These are phyloP conservation scores for Meteorus cinctellus DNA, from an alignment of 2,888 invertebrate species.

Conservation along the genomic window DNA sequence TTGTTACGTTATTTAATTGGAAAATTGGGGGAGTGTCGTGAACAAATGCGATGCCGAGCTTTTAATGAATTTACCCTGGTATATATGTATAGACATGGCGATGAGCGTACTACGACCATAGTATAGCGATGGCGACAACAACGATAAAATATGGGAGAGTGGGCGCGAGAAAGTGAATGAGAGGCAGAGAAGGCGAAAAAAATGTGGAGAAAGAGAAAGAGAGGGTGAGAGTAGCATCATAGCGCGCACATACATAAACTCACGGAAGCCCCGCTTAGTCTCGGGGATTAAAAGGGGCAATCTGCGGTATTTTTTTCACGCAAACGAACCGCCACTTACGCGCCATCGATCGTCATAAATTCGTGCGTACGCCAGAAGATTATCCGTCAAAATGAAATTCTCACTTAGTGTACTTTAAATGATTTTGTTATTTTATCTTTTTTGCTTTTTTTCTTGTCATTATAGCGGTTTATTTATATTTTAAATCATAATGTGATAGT, in stretches of 20 bases:
- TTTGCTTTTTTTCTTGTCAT: neutral
- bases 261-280: conserved; percentile 43
- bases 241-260: conserved; percentile 44
- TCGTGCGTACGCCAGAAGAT: conserved; percentile 56
- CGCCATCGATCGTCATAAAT: conserved; percentile 71
- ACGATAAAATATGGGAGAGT: neutral
- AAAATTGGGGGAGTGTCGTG: conserved; percentile 60
- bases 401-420: neutral
- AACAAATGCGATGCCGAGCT: conserved; percentile 64
- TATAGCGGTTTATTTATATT: neutral
- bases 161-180: conserved; percentile 58
- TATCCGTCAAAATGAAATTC: conserved; percentile 43
- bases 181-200: conserved; percentile 49
- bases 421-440: conserved; percentile 14
- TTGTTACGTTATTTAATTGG: conserved; percentile 68
- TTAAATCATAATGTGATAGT: neutral
- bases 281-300: conserved; percentile 67
- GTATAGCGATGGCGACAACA: neutral
- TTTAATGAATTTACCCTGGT: conserved; percentile 65
- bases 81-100: conserved; percentile 16
- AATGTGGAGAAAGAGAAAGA: conserved; percentile 55
- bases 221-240: conserved; percentile 60
- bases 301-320: conserved; percentile 61
- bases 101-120: conserved; percentile 1
- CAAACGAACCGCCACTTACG: conserved; percentile 62